These are phyloP conservation scores for Rousettus leschenaultii DNA, from an alignment of 2,113 vertebrate species.

Conservation along the genomic window DNA sequence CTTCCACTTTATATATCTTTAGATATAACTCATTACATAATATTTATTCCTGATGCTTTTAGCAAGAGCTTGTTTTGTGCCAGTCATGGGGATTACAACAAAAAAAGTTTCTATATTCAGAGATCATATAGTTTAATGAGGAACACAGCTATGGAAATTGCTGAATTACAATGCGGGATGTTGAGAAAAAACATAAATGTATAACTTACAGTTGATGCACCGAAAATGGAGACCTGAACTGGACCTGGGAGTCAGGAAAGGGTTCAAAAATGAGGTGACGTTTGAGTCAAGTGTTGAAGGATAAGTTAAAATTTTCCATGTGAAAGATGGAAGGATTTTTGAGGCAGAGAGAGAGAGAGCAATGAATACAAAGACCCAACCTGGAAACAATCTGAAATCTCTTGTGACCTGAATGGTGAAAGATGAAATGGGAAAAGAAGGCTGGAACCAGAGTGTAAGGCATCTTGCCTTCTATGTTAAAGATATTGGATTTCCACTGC, in stretches of 20 bases:
- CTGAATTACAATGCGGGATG: background rate
- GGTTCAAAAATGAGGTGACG: background rate
- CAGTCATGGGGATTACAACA: background rate
- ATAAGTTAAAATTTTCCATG: background rate
- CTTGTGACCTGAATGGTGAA: background rate
- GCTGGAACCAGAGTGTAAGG: background rate
- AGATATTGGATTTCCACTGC: background rate
- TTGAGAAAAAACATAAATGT: background rate
- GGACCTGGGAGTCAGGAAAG: background rate
- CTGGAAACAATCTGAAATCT: conserved; percentile 1
- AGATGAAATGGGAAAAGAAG: background rate
- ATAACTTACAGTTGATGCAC: background rate
- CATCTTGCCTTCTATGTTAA: background rate
- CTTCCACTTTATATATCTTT: background rate
- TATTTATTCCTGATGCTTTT: conserved; percentile 12
- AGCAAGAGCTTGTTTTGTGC: background rate
- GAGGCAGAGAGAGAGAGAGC: background rate
- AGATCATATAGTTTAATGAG: background rate
- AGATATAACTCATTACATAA: background rate
- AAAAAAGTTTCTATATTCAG: background rate
- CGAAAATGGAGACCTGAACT: background rate
- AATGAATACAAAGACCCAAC: background rate
- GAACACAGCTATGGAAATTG: background rate
- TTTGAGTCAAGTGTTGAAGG: background rate
- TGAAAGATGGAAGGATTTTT: background rate